A percentile compares a stretch with the other conserved stretches of the same genome.
Evolutionary conservation across 2,888 invertebrate genomes (phyloP).

Genomic region (Platycheirus rosarum): DNA sequence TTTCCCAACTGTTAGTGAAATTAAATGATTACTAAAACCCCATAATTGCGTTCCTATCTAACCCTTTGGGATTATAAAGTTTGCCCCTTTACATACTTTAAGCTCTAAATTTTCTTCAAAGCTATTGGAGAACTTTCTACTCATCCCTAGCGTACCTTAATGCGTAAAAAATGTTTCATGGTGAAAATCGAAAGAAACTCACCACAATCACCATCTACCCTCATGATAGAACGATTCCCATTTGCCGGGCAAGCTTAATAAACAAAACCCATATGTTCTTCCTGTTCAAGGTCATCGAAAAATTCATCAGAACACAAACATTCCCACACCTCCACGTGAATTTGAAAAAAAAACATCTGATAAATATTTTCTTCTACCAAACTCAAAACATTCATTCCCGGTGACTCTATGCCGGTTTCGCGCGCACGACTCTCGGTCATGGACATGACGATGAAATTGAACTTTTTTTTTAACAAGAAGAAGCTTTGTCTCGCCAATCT

Average conservation of each 20-base stretch:
- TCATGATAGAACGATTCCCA: constrained; percentile 9
- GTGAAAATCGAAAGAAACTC: not conserved
- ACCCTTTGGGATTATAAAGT: too few species aligned
- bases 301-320: not conserved
- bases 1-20: too few species aligned
- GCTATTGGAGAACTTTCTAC: too few species aligned
- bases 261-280: constrained; percentile 45
- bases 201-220: not conserved
- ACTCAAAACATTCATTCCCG: not conserved
- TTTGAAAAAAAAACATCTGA: not conserved
- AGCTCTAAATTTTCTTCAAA: too few species aligned
- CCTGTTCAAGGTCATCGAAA: not conserved
- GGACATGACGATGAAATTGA: constrained; percentile 1
- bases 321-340: not conserved
- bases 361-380: not conserved
- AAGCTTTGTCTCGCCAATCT: not conserved
- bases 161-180: not conserved
- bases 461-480: not conserved
- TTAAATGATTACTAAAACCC: too few species aligned
- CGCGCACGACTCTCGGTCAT: constrained; percentile 22
- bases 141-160: too few species aligned
- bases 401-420: not conserved
- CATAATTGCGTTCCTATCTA: too few species aligned
- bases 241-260: constrained; percentile 16
- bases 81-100: too few species aligned